Base-by-base conservation (phyloP, 2,797 vertebrate species). In the Vultur gryphus region DNA sequence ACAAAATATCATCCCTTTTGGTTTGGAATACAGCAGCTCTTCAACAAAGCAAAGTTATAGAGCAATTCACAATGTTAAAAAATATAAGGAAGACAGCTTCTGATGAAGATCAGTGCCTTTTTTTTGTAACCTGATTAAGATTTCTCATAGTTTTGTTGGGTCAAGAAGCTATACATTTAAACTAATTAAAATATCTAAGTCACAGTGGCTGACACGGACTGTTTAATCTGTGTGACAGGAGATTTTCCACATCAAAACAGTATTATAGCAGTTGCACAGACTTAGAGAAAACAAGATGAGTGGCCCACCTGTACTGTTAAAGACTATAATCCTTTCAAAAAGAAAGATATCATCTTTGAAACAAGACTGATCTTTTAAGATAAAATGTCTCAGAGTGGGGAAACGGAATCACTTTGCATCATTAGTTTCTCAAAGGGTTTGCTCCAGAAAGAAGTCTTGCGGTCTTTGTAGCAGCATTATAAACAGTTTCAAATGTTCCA, bases 181-280 rank as follows among this genome's bases (percentile, higher is more conserved):
- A 41, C 15, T 49, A 48, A 58, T 43, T 33, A 72, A 84, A 82
- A 46, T 49, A 48, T 44, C 25, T 64, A 55, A 84, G 17, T 67
- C 26, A 41, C 3, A 43, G 24, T 58, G 43, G 6, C 16, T 57
- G 16, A 43, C 37, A 7, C 1, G 1, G 35, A 16, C 57, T 1
- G 0, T 52, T 55, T 49, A 69, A 52, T 79, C 11, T 57, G 16
- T 57, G 16, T 85, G 51, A 61, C 24, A 72, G 15, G 35, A 71
- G 25, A 49, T 75, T 65, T 89, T 64, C 26, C 6, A 1, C 2
- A 52, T 86, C 21, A 71, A 77, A 80, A 43, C 13, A 46, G 5
- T 39, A 37, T 39, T 83, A 37, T 2, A 82, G 16, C 19, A 66
- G 28, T 33, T 57, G 33, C 37, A 16, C 7, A 58, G 31, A 41